Percentiles rank a stretch among this genome's conserved stretches.
These are phyloP conservation scores for Panurus biarmicus DNA, from an alignment of 2,113 vertebrate species.

Conservation along the genomic window DNA sequence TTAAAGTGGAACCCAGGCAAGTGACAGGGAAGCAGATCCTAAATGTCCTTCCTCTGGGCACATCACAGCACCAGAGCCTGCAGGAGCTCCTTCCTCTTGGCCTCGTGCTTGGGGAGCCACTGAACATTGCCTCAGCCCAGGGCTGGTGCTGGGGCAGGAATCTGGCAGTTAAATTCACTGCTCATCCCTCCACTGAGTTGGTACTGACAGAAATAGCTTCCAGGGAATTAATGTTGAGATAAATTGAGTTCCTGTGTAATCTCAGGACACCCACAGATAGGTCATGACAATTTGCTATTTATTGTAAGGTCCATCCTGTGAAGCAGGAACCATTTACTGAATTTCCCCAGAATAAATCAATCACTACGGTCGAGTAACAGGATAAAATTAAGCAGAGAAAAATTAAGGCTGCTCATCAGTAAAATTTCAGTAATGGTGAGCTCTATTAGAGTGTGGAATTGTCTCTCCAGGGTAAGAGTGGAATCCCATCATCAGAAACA, in stretches of 20 bases:
- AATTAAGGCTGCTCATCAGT: constrained; percentile 38
- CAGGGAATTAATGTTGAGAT: constrained; percentile 34
- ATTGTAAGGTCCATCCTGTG: constrained; percentile 55
- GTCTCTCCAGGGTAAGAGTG: constrained; percentile 12
- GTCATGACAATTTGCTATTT: constrained; percentile 54
- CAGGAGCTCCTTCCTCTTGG: not conserved
- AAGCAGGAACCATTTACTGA: constrained; percentile 47
- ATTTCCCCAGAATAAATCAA: constrained; percentile 54
- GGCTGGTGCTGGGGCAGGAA: not conserved
- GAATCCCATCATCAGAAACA: not conserved
- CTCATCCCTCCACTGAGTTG: not conserved
- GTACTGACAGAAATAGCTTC: constrained; percentile 36
- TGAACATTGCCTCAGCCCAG: not conserved
- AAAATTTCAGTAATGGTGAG: constrained; percentile 33
- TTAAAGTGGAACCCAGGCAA: not conserved
- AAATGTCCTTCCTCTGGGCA: not conserved
- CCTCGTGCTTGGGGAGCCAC: not conserved
- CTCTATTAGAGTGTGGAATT: constrained; percentile 33
- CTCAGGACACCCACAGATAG: constrained; percentile 53
- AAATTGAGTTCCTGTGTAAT: constrained; percentile 53
- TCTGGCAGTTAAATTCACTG: not conserved
- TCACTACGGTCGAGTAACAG: constrained; percentile 10
- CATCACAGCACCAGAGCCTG: not conserved
- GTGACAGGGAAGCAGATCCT: not conserved
- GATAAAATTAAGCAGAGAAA: constrained; percentile 46